phyloP scores from a whole-genome alignment of 2,888 invertebrate genomes.

The Acheta domesticus region DNA sequence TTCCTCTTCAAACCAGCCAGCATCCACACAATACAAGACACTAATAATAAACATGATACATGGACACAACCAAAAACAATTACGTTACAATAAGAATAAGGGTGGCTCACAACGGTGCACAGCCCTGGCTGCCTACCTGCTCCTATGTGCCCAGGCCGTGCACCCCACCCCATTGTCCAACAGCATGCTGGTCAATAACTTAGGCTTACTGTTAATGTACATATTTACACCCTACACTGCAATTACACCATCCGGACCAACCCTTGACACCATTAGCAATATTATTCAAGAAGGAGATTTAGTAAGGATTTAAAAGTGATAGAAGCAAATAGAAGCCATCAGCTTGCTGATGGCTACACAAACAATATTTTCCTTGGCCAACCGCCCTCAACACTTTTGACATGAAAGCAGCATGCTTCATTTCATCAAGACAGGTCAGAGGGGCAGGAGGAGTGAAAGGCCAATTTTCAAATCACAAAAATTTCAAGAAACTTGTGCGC shows the following conservation, averaged over 20 bases:
- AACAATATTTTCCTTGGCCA: neutral
- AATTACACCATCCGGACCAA: conserved; percentile 7
- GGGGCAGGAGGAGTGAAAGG: neutral
- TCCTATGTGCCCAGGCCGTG: neutral
- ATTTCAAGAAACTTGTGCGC: neutral
- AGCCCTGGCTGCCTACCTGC: conserved; percentile 1
- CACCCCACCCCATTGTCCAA: neutral
- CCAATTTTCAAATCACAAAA: neutral
- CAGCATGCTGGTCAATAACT: neutral
- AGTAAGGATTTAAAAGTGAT: neutral
- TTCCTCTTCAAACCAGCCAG: conserved; percentile 18
- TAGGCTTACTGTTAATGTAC: conserved; percentile 8
- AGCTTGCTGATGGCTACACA: neutral
- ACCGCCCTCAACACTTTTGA: neutral
- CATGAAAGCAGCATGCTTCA: conserved; percentile 18
- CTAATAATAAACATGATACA: neutral
- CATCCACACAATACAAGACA: neutral
- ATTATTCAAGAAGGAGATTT: conserved; percentile 11
- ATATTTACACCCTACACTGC: neutral
- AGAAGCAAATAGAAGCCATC: conserved; percentile 18
- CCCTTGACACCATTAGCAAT: conserved; percentile 7
- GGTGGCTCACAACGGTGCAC: neutral
- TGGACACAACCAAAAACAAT: neutral
- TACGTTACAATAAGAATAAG: neutral
- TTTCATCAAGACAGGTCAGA: conserved; percentile 3